phyloP scores from a whole-genome alignment of 2,888 invertebrate genomes.

The Tineola bisselliella region DNA sequence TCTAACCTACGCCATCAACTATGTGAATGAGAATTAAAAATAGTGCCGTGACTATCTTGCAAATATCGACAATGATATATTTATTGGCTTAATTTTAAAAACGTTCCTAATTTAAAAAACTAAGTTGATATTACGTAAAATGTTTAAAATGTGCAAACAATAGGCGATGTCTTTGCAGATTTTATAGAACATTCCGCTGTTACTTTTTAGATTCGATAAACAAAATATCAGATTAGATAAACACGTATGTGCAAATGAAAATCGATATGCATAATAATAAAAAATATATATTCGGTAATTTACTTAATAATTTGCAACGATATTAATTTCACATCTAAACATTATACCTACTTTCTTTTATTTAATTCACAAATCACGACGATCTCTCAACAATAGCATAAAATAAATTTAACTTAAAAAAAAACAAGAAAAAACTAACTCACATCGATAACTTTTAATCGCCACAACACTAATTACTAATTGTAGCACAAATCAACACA shows the following conservation, averaged over 20 bases:
- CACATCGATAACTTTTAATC: neutral
- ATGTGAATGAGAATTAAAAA: neutral
- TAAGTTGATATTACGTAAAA: too few species aligned
- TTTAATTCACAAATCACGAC: too few species aligned
- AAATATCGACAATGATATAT: too few species aligned
- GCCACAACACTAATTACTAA: neutral
- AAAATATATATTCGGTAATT: neutral
- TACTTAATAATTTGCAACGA: too few species aligned
- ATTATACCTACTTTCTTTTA: too few species aligned
- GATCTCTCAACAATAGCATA: too few species aligned
- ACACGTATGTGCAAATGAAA: neutral
- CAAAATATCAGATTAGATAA: neutral
- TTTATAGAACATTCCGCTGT: neutral
- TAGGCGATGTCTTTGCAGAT: neutral
- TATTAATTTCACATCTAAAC: too few species aligned
- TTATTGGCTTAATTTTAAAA: too few species aligned
- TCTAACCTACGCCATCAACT: neutral
- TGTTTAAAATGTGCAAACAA: too few species aligned
- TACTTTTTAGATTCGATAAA: conserved; percentile 1
- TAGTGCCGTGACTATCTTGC: neutral
- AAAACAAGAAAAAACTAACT: too few species aligned
- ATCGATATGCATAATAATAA: neutral
- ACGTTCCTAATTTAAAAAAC: too few species aligned
- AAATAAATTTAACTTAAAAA: too few species aligned
- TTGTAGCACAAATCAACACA: neutral